These are phyloP conservation scores for Dicaeum eximium DNA, from an alignment of 2,113 vertebrate genomes.

Conservation along the genomic window DNA sequence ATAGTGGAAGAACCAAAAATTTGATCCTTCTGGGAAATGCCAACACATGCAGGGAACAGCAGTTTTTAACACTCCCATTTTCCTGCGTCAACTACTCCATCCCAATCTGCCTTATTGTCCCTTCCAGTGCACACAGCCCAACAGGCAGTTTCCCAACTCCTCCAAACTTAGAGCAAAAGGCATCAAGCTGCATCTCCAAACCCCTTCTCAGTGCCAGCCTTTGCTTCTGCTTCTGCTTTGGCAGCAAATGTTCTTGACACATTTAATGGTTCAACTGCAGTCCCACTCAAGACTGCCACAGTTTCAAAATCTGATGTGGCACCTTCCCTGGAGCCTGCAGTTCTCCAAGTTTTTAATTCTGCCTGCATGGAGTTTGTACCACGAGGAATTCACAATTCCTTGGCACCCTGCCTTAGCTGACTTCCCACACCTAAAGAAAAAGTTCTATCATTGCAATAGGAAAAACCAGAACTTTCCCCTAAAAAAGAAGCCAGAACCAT, in stretches of 20 bases:
- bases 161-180: background rate
- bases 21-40: background rate
- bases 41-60: background rate
- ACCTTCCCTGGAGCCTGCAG: background rate
- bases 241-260: background rate
- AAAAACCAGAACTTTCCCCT: background rate
- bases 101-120: rapidly evolving
- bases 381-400: background rate
- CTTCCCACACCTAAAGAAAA: background rate
- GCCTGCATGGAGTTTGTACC: rapidly evolving
- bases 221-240: background rate
- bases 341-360: background rate
- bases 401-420: background rate
- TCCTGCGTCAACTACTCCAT: background rate
- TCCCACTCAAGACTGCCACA: background rate
- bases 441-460: background rate
- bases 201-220: background rate
- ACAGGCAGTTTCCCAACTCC: background rate
- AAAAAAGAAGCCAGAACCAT: background rate
- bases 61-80: background rate
- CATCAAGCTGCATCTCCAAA: background rate
- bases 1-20: background rate
- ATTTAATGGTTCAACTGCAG: background rate
- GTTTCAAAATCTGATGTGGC: background rate
- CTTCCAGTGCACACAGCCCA: background rate